phyloP scores from a whole-genome alignment of 1,140 invertebrate genomes.

The Babylonia areolata region DNA sequence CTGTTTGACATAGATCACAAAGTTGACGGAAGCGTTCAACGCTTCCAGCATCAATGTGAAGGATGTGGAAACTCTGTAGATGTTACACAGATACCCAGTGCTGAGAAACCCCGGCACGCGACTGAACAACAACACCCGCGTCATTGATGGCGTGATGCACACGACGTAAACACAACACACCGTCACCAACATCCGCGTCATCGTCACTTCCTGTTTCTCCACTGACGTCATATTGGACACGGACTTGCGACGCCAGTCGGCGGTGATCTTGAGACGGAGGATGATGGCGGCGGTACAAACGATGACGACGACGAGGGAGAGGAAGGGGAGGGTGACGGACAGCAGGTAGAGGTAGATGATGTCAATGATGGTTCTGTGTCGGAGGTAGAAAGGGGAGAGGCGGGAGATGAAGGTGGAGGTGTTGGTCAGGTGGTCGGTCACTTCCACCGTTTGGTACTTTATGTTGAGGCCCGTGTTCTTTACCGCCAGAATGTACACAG shows the following conservation, averaged over 20 bases:
- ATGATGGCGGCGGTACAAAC: conserved; percentile 17
- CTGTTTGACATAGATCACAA: background rate
- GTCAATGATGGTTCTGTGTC: background rate
- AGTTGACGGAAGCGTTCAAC: background rate
- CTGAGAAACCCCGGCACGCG: conserved; percentile 1
- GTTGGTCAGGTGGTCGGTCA: background rate
- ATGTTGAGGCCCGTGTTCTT: background rate
- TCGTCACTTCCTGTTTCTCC: background rate
- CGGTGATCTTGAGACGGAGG: conserved; percentile 8
- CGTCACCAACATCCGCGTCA: conserved; percentile 22
- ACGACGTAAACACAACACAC: no score
- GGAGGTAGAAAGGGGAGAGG: background rate
- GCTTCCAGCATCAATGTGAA: background rate
- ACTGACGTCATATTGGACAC: background rate
- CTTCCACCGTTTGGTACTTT: background rate
- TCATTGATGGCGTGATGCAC: conserved; percentile 5
- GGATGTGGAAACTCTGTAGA: background rate
- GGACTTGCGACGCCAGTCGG: background rate
- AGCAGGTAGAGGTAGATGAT: background rate
- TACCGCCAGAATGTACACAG: background rate
- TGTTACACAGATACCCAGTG: conserved; percentile 1
- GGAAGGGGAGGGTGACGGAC: conserved; percentile 3
- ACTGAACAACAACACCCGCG: background rate
- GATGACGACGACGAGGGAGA: conserved; percentile 7
- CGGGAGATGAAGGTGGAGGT: no score